Conservation (phyloP, 2,797 vertebrate species). For the Macrochelys suwanniensis region DNA sequence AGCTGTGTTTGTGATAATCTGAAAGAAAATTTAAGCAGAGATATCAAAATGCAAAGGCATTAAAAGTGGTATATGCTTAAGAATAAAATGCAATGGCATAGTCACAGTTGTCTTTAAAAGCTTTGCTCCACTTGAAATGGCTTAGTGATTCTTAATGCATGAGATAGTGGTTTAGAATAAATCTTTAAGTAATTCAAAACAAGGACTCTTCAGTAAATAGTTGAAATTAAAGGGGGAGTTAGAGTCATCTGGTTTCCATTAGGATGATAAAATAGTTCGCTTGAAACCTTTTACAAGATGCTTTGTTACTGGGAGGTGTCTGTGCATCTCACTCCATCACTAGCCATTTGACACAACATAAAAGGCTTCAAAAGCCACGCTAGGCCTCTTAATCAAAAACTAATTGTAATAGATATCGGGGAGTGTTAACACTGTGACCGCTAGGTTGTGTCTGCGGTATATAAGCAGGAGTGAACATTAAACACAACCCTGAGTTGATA, state of each 20-base stretch:
- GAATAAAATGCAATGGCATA: slow-evolving; percentile 70
- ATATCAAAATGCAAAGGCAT: slow-evolving; percentile 70
- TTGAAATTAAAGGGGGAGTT: slow-evolving; percentile 88
- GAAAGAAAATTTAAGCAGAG: slow-evolving; percentile 53
- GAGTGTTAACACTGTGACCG: slow-evolving; percentile 97
- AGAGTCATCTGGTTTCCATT: slow-evolving; percentile 99
- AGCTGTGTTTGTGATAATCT: slow-evolving; percentile 4
- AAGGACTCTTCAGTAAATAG: slow-evolving; percentile 90
- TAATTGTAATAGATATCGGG: slow-evolving; percentile 99
- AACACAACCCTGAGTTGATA: slow-evolving; percentile 92
- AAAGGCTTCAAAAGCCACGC: slow-evolving; percentile 95
- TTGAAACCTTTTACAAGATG: slow-evolving; percentile 95
- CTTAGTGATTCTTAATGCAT: slow-evolving; percentile 83
- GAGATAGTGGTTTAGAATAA: slow-evolving; percentile 84
- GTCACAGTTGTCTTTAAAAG: slow-evolving; percentile 78
- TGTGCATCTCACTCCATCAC: slow-evolving; percentile 94
- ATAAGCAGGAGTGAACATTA: slow-evolving; percentile 91
- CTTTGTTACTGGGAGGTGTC: slow-evolving; percentile 96
- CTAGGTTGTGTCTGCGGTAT: slow-evolving; percentile 90
- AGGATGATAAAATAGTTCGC: slow-evolving; percentile 99
- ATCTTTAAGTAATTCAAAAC: slow-evolving; percentile 88
- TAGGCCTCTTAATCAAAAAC: slow-evolving; percentile 99
- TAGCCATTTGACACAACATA: slow-evolving; percentile 97
- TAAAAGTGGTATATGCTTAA: slow-evolving; percentile 69
- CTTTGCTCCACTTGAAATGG: slow-evolving; percentile 74